phyloP scores from a whole-genome alignment of 2,888 invertebrate species.

The Lomographa bimaculata region DNA sequence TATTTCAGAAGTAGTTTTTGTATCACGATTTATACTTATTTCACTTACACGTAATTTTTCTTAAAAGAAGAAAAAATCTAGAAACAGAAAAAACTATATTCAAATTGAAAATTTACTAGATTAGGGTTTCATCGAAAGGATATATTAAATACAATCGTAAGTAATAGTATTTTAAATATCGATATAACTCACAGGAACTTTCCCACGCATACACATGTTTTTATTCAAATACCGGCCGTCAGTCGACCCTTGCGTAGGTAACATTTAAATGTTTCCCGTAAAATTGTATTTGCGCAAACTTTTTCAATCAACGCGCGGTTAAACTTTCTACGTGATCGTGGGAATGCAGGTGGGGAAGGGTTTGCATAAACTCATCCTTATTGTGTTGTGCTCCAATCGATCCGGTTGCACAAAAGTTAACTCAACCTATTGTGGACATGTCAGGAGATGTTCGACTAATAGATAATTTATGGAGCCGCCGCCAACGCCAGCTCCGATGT shows the following conservation, averaged over 20 bases:
- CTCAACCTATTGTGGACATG: conserved; percentile 71
- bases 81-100: no score
- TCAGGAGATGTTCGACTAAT: conserved; percentile 78
- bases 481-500: conserved; percentile 54
- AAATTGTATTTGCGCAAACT: conserved; percentile 76
- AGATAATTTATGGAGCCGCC: conserved; percentile 78
- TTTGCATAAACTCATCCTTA: conserved; percentile 52
- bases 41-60: no score
- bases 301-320: conserved; percentile 56
- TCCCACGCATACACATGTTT: conserved; percentile 64
- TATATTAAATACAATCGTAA: no score
- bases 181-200: conserved; percentile 47
- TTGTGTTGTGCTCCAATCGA: conserved; percentile 53
- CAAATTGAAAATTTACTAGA: no score
- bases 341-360: conserved; percentile 83
- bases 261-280: conserved; percentile 74
- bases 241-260: conserved; percentile 57
- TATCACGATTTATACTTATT: no score
- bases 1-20: no score
- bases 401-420: conserved; percentile 78
- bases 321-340: conserved; percentile 77
- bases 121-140: no score
- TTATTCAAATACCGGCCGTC: conserved; percentile 54
- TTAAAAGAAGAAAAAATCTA: no score
- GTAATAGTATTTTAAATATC: conserved; percentile 33